Evolutionary conservation across 2,888 invertebrate genomes (phyloP), one percentile per base, ranked within the genome.

Genomic region (Andrena flavipes): DNA sequence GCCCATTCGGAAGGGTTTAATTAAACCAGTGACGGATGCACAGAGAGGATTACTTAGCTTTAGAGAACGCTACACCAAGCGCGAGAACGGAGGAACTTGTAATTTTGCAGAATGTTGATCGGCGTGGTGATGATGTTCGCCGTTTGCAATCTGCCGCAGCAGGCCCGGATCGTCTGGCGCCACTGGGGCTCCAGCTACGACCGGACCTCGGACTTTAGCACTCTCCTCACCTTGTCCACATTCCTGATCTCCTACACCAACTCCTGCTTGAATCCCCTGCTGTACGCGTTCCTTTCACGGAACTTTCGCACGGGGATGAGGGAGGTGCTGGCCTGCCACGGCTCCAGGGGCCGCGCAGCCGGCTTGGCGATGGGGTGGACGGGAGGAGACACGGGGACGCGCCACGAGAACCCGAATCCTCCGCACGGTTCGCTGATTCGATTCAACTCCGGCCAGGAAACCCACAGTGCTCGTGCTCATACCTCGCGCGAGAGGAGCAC

Each of bases 101-200:
- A 33, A 56, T 77, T 76, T 86, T 78, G 1, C 74, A 96, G 97
- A 84, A 97, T 99, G 96, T 95, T 98, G 87, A 97, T 98, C 83
- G 97, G 97, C 35, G 97, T 99, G 65, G 98, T 98, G 67, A 95
- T 97, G 86, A 97, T 97, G 71, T 99, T 98, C 94, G 98, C 98
- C 20, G 92, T 98, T 51, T 98, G 98, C 94, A 98, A 98, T 94
- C 94, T 98, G 82, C 98, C 98, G 0, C 97, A 97, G 94, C 98
- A 98, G 94, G 97, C 97, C 0, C 95, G 98, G 51, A 97, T 97
- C 93, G 96, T 98, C 95, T 97, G 98, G 97, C 97, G 97, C 92
- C 97, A 97, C 94, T 98, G 97, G 97, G 89, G 86, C 64, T 84
- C 91, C 16, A 89, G 82, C 72, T 92, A 91, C 78, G 89, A 92